Evolutionary conservation across 2,797 vertebrate species (phyloP).

Genomic region (Enteromius treurensis): DNA sequence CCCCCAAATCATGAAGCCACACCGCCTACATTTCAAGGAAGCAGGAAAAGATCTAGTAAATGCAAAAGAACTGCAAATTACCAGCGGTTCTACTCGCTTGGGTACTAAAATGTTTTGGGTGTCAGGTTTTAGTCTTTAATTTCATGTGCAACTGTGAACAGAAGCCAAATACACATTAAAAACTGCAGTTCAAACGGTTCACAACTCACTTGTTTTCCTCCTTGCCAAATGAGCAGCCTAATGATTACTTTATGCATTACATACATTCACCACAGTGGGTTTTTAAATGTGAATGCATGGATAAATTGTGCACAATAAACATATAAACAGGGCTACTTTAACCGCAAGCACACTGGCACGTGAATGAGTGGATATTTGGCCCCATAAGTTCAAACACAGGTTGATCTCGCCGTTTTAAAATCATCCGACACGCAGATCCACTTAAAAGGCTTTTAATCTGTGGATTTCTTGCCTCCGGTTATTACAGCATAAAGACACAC

Average conservation of each 20-base stretch:
- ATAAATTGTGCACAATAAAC: background rate
- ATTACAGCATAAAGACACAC: background rate
- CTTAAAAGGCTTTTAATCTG: constrained; percentile 22
- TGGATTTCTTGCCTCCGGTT: constrained; percentile 7
- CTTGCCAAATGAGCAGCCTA: background rate
- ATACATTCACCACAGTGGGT: background rate
- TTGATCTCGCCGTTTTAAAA: background rate
- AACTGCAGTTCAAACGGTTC: background rate
- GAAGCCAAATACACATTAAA: background rate
- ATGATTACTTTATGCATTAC: background rate
- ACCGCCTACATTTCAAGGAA: background rate
- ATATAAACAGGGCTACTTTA: background rate
- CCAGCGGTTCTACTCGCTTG: background rate
- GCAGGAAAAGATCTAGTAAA: background rate
- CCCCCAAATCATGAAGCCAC: background rate
- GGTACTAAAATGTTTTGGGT: background rate
- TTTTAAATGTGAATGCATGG: background rate
- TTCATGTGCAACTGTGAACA: background rate
- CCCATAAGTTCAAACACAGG: background rate
- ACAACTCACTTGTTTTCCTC: background rate
- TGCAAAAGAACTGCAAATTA: background rate
- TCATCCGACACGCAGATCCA: background rate
- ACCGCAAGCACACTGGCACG: background rate
- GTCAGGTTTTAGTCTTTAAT: background rate
- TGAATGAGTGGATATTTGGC: background rate